phyloP scores from a whole-genome alignment of 2,113 vertebrate species.

The Rhipidura dahli region DNA sequence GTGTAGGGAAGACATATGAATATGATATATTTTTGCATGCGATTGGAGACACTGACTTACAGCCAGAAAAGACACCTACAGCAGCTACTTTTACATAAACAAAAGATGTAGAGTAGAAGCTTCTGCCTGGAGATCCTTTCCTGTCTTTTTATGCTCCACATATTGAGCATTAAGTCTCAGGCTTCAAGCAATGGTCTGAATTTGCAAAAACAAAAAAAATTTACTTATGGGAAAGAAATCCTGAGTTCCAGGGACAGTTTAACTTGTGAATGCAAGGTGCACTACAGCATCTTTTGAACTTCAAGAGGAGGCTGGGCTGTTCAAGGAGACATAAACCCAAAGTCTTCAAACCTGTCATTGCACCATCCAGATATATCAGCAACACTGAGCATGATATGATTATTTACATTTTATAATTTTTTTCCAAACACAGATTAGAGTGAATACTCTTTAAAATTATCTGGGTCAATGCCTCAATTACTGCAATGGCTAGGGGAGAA shows the following conservation, averaged over 20 bases:
- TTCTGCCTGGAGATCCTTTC: background rate
- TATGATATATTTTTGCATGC: no score
- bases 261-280: background rate
- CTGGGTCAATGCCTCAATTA: accelerated
- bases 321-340: background rate
- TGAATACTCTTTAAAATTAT: background rate
- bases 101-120: background rate
- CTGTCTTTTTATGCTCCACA: background rate
- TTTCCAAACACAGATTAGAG: background rate
- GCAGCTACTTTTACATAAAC: background rate
- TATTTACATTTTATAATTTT: background rate
- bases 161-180: background rate
- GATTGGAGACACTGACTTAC: background rate
- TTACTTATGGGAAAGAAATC: accelerated
- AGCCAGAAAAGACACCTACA: background rate
- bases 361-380: background rate
- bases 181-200: background rate
- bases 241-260: background rate
- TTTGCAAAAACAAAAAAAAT: background rate
- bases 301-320: background rate
- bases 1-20: background rate
- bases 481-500: background rate
- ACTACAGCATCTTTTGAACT: background rate
- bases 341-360: background rate
- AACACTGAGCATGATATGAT: background rate